Evolutionary conservation across 2,888 invertebrate genomes (phyloP).

Genomic region (Dicranocentrus wangi): DNA sequence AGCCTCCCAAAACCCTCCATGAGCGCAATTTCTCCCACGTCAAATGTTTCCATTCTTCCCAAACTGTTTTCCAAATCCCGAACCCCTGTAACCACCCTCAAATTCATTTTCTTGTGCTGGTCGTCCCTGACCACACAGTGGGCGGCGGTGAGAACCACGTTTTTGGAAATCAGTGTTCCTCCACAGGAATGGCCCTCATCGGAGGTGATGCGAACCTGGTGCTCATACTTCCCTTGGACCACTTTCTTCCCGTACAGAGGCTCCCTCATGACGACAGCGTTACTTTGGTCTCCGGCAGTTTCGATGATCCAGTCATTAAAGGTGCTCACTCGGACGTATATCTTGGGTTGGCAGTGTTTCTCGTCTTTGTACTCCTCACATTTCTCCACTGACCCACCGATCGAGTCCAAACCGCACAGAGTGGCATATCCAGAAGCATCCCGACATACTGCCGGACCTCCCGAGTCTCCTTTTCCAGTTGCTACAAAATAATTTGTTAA

Average conservation of each 20-base stretch:
- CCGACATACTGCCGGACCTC: conserved; percentile 45
- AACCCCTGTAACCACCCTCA: too few species aligned
- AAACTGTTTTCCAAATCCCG: too few species aligned
- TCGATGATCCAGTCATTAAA: conserved; percentile 35
- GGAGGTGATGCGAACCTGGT: conserved; percentile 44
- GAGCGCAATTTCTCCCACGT: background rate
- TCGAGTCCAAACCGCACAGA: conserved; percentile 28
- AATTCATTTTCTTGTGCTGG: too few species aligned
- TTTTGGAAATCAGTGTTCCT: conserved; percentile 34
- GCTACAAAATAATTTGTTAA: too few species aligned
- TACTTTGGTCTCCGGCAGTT: conserved; percentile 35
- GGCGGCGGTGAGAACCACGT: conserved; percentile 44
- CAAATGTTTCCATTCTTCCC: background rate
- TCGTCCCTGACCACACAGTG: conserved; percentile 35
- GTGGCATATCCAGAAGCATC: conserved; percentile 3
- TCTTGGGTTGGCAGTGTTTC: conserved; percentile 11
- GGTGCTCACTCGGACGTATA: conserved; percentile 11
- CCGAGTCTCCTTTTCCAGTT: conserved; percentile 33
- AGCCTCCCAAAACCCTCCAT: conserved; percentile 13
- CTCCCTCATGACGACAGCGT: background rate
- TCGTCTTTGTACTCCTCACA: too few species aligned
- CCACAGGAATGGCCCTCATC: conserved; percentile 32
- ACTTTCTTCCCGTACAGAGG: conserved; percentile 41
- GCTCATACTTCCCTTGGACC: background rate
- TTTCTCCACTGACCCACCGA: too few species aligned